Percentiles rank a stretch among this genome's conserved stretches.
phyloP scores from a whole-genome alignment of 2,113 vertebrate species.

The Diadophis punctatus region DNA sequence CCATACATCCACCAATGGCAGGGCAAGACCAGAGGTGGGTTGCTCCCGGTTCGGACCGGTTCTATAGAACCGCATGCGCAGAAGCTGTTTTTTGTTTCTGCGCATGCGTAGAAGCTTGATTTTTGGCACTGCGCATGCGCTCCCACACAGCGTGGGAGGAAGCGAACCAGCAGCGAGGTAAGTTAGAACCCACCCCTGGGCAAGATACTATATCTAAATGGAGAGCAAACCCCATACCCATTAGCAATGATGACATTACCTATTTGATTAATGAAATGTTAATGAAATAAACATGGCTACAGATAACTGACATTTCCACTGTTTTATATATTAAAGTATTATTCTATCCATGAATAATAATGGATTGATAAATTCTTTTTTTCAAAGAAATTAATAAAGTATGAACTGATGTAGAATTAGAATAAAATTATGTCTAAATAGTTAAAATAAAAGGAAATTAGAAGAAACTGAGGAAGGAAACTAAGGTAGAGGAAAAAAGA shows the following conservation, averaged over 20 bases:
- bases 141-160: too few species aligned
- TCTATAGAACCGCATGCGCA: too few species aligned
- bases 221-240: background rate
- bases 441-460: background rate
- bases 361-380: background rate
- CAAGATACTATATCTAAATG: background rate
- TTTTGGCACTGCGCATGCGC: too few species aligned
- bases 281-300: too few species aligned
- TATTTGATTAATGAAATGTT: too few species aligned
- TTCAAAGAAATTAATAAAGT: background rate
- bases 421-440: background rate
- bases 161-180: too few species aligned
- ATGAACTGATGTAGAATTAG: background rate
- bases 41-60: too few species aligned
- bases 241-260: too few species aligned
- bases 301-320: too few species aligned
- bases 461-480: background rate
- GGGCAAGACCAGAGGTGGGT: background rate
- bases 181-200: background rate
- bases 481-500: background rate
- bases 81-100: too few species aligned
- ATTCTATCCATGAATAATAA: background rate
- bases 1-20: background rate
- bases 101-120: too few species aligned
- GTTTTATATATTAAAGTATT: background rate